Evolutionary conservation across 1,140 invertebrate species (phyloP), one percentile per base, ranked within the genome.

Genomic region (Cydia fagiglandana): DNA sequence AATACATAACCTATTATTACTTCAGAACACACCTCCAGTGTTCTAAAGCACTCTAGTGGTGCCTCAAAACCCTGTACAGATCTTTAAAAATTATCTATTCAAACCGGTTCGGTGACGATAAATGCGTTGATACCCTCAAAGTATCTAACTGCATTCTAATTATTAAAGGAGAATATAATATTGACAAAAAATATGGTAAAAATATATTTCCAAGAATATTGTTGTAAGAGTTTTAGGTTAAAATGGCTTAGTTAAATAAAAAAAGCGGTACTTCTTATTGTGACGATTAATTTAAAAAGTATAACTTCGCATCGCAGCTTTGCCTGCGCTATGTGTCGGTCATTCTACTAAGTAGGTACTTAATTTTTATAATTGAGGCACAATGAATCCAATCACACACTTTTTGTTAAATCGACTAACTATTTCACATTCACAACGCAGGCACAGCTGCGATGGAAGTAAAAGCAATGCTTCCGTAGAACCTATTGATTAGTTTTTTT

Each of bases 301-400:
- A 17, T 28, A 28, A 34, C 34, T 68, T 70, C 30, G 66, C 66
- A 17, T 3, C 34, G 38, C 66, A 70, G 66, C 66, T 17, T 41
- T 70, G 66, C 66, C 66, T 70, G 66, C 66, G 30, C 30, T 28
- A 17, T 17, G 28, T 70, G 34, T 24, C 20, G 20, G 10, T 61
- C 6, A 24, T 61, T n/a, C 53, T 53, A 56, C 53, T 56, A 20
- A 17, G 53, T 56, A 20, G 7, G 53, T 56, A 17, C n/a, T 15
- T n/a, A 15, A 13, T n/a, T 20, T 56, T 56, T 17, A 56, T 50
- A 56, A 20, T 56, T 56, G 5, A 24, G 0, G 24, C 20, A 13
- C 4, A 12, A 47, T 12, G 7, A 47, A 47, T 47, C 45, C 45
- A 47, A 47, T 47, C 4, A 15, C 13, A 47, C 3, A 47, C n/a